Evolutionary conservation across 2,113 vertebrate species (phyloP).

Genomic region (Furnarius figulus): DNA sequence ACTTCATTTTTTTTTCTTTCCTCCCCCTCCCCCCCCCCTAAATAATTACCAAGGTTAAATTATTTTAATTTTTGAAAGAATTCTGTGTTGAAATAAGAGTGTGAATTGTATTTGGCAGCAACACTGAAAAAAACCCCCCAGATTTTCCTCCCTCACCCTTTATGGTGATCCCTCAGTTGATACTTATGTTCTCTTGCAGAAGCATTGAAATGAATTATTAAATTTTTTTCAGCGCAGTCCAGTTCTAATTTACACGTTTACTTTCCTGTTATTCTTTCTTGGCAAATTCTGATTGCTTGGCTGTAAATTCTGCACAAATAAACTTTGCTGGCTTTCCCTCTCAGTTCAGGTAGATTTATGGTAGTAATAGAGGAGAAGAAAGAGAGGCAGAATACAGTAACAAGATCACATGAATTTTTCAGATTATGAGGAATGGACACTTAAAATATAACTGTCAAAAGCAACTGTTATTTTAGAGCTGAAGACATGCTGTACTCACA

Average conservation of each 20-base stretch:
- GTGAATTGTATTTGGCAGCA: conserved; percentile 54
- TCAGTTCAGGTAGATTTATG: conserved; percentile 17
- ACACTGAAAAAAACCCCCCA: neutral
- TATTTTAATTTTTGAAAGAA: conserved; percentile 30
- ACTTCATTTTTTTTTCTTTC: neutral
- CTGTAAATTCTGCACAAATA: conserved; percentile 13
- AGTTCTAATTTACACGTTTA: conserved; percentile 12
- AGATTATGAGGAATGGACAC: neutral
- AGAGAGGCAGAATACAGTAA: neutral
- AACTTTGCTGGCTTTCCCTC: neutral
- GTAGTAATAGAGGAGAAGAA: neutral
- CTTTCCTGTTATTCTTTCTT: neutral
- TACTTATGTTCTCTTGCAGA: neutral
- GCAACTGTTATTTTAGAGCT: conserved; percentile 1
- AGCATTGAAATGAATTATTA: conserved; percentile 43
- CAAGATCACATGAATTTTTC: conserved; percentile 3
- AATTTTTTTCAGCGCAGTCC: neutral
- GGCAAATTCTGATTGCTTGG: neutral
- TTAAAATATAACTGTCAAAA: conserved; percentile 7
- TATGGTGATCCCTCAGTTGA: neutral
- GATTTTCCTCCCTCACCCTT: neutral
- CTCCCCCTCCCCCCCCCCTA: neutral
- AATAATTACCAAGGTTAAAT: conserved; percentile 48
- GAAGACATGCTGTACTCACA: neutral
- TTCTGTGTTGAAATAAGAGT: conserved; percentile 38